Conservation (phyloP, 2,113 vertebrate species). For the Microtus pennsylvanicus region DNA sequence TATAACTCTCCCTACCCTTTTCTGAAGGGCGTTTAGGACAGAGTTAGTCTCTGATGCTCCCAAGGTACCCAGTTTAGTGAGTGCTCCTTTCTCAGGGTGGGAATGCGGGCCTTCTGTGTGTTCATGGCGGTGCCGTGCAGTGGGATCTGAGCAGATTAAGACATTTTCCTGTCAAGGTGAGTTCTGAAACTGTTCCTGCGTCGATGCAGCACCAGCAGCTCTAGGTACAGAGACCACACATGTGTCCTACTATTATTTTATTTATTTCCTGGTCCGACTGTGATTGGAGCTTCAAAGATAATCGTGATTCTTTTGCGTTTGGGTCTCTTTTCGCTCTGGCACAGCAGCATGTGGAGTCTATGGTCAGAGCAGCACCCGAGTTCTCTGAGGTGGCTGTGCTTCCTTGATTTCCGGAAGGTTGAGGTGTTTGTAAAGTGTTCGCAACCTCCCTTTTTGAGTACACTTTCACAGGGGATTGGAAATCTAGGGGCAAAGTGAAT, state of each 20-base stretch:
- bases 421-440: slow-evolving; percentile 69
- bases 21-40: slow-evolving; percentile 44
- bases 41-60: not conserved
- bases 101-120: slow-evolving; percentile 25
- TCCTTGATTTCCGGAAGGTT: slow-evolving; percentile 64
- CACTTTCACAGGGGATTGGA: slow-evolving; percentile 51
- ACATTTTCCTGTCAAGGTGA: slow-evolving; percentile 32
- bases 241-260: slow-evolving; percentile 53
- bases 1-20: slow-evolving; percentile 35
- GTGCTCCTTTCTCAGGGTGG: slow-evolving; percentile 65
- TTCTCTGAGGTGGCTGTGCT: slow-evolving; percentile 56
- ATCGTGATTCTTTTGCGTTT: slow-evolving; percentile 12
- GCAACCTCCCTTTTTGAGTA: not conserved
- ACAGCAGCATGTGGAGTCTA: slow-evolving; percentile 47
- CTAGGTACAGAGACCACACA: slow-evolving; percentile 25
- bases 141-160: slow-evolving; percentile 25
- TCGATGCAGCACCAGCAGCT: slow-evolving; percentile 65
- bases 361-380: slow-evolving; percentile 14
- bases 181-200: slow-evolving; percentile 28
- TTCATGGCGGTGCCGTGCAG: not conserved
- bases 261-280: slow-evolving; percentile 57
- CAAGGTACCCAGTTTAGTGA: slow-evolving; percentile 63
- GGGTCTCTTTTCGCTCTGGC: slow-evolving; percentile 54
- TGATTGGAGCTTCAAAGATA: slow-evolving; percentile 59
- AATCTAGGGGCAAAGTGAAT: not conserved